Conservation (phyloP, 2,113 vertebrate species). For the Phalacrocorax pelagicus region DNA sequence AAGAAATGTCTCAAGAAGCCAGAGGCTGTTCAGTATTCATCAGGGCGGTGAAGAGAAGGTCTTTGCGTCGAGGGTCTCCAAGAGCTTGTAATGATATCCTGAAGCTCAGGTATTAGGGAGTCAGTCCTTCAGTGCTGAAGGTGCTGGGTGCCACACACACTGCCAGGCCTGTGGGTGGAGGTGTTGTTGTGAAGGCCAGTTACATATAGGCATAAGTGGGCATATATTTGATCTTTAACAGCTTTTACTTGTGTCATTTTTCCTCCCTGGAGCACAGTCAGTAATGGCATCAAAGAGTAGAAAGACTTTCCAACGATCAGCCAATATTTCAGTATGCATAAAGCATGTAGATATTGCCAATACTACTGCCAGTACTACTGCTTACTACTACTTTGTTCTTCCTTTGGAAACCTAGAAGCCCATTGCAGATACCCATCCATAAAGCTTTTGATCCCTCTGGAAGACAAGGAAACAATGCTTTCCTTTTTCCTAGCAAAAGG, state of each 20-base stretch:
- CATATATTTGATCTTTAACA: neutral
- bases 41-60: neutral
- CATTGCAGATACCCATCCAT: neutral
- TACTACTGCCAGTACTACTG: neutral
- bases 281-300: neutral
- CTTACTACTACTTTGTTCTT: neutral
- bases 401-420: neutral
- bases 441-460: neutral
- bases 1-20: neutral
- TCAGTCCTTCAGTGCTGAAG: neutral
- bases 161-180: neutral
- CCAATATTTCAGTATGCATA: neutral
- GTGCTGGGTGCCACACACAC: neutral
- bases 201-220: neutral
- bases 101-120: neutral
- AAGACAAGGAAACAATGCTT: neutral
- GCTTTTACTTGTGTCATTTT: neutral
- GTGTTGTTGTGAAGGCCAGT: neutral
- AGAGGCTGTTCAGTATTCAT: neutral
- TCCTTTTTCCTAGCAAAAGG: neutral
- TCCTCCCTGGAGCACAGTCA: neutral
- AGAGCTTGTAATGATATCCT: neutral
- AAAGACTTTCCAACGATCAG: neutral
- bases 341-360: neutral
- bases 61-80: neutral